Evolutionary conservation across 2,888 invertebrate species (phyloP).

Genomic region (Ectobius pallidus): DNA sequence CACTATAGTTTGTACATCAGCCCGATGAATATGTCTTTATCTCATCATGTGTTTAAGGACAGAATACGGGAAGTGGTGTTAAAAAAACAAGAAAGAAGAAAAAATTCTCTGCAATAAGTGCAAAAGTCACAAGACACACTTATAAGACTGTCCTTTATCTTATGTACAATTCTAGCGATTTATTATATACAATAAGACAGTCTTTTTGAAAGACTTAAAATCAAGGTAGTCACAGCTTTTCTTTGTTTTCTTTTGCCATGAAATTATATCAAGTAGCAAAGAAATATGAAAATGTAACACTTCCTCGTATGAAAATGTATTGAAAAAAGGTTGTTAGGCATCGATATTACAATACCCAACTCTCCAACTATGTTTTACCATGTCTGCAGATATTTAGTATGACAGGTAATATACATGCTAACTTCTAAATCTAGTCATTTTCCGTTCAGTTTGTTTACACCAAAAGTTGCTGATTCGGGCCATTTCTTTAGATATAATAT

Average conservation of each 20-base stretch:
- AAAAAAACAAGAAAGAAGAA: background rate
- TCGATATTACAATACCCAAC: background rate
- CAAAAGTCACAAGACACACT: background rate
- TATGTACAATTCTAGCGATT: background rate
- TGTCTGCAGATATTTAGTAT: background rate
- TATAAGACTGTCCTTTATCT: conserved; percentile 3
- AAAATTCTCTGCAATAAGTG: background rate
- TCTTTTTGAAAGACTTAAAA: conserved; percentile 17
- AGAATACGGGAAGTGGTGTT: background rate
- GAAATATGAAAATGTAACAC: background rate
- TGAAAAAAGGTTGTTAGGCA: background rate
- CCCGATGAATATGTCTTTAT: background rate
- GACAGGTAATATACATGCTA: background rate
- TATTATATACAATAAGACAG: conserved; percentile 10
- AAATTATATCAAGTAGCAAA: conserved; percentile 8
- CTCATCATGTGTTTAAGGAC: background rate
- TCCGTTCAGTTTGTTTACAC: background rate
- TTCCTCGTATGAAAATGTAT: background rate
- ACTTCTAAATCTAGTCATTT: background rate
- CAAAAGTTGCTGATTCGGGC: background rate
- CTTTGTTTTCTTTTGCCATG: background rate
- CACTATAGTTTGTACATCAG: conserved; percentile 11
- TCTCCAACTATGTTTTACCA: background rate
- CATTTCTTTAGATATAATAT: background rate
- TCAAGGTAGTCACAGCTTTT: conserved; percentile 1